Evolutionary conservation across 2,113 vertebrate species (phyloP).

Genomic region (Pachyramphus minor): DNA sequence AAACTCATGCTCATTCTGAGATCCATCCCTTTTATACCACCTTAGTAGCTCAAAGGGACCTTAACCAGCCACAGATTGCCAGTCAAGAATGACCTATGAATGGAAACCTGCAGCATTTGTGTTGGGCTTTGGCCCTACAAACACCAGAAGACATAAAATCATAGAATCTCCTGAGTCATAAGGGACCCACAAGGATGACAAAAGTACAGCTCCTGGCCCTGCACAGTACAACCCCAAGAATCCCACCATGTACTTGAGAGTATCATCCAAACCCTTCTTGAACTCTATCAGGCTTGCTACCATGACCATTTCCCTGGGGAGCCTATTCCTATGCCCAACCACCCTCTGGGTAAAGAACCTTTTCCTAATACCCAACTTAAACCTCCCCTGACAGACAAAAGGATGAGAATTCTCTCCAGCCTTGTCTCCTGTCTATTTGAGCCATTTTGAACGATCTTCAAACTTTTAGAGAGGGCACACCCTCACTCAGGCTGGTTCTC

Average conservation of each 20-base stretch:
- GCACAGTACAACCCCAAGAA: not conserved
- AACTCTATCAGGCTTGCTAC: not conserved
- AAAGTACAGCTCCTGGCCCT: not conserved
- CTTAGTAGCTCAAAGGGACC: not conserved
- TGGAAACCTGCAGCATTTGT: not conserved
- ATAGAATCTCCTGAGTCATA: not conserved
- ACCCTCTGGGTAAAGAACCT: not conserved
- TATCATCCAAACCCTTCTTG: fast-evolving
- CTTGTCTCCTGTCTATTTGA: not conserved
- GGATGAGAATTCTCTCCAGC: not conserved
- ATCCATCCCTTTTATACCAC: not conserved
- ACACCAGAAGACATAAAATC: not conserved
- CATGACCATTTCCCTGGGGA: not conserved
- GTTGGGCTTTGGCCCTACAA: not conserved
- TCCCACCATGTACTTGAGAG: not conserved
- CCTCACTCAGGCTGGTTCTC: no score
- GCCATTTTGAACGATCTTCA: not conserved
- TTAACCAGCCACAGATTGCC: not conserved
- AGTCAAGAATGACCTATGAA: not conserved
- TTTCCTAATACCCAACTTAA: not conserved
- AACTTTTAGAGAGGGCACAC: not conserved
- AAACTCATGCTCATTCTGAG: not conserved
- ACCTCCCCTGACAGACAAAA: not conserved
- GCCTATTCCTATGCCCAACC: not conserved
- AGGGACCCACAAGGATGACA: not conserved